Evolutionary conservation across 2,888 invertebrate genomes (phyloP).

Genomic region (Ormyrus rosae): DNA sequence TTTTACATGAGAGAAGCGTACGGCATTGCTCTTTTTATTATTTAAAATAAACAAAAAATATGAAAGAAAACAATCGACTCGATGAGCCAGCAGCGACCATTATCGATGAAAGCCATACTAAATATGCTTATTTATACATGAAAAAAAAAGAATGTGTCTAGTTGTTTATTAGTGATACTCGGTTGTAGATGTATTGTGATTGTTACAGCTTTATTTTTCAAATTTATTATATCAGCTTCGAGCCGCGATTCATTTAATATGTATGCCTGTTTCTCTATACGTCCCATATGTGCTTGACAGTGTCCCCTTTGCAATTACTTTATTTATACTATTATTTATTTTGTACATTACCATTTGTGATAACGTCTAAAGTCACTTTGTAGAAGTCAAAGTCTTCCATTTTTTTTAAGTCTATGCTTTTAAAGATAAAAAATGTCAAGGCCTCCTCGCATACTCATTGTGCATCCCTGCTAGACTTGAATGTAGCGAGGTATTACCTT

Average conservation of each 20-base stretch:
- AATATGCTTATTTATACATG: conserved; percentile 47
- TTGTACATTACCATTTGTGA: conserved; percentile 24
- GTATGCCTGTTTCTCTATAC: conserved; percentile 64
- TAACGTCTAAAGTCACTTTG: not conserved
- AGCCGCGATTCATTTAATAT: conserved; percentile 56
- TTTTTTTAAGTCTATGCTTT: conserved; percentile 10
- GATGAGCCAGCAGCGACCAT: conserved; percentile 76
- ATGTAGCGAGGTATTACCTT: conserved; percentile 69
- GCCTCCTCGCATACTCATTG: conserved; percentile 75
- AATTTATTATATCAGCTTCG: conserved; percentile 20
- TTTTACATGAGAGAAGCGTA: conserved; percentile 35
- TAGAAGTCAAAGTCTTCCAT: conserved; percentile 11
- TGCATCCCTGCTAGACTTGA: conserved; percentile 72
- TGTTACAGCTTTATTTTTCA: conserved; percentile 45
- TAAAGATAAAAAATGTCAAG: conserved; percentile 42
- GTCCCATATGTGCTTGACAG: conserved; percentile 67
- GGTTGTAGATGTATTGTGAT: conserved; percentile 50
- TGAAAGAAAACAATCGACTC: conserved; percentile 60
- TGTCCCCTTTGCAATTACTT: conserved; percentile 40
- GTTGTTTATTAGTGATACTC: conserved; percentile 23
- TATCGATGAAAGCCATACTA: conserved; percentile 73
- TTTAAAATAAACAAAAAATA: conserved; percentile 35
- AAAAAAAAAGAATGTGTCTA: conserved; percentile 43
- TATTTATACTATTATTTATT: conserved; percentile 16
- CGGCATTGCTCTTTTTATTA: conserved; percentile 11